These are phyloP conservation scores for Engraulis encrasicolus DNA, from an alignment of 2,113 vertebrate species.

Conservation along the genomic window DNA sequence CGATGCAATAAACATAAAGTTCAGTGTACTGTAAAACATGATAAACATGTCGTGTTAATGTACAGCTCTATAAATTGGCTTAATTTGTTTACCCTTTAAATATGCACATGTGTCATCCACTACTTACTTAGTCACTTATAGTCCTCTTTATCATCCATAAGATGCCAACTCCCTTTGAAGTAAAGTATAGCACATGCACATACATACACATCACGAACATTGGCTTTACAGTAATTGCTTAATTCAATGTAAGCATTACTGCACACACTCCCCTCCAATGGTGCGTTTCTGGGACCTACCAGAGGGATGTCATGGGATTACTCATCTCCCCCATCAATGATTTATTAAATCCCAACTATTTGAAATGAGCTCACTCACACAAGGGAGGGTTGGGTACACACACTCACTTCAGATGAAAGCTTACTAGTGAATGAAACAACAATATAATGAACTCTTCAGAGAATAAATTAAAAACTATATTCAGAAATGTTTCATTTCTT, in stretches of 20 bases:
- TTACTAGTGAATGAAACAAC: neutral
- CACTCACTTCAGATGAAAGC: neutral
- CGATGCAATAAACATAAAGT: no score
- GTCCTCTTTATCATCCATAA: no score
- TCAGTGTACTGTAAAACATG: no score
- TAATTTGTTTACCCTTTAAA: no score
- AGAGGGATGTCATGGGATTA: neutral
- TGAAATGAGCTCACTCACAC: neutral
- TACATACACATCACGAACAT: no score
- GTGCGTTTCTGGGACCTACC: neutral
- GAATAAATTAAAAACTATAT: slow-evolving; percentile 7
- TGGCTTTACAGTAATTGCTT: no score
- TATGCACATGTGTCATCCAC: no score
- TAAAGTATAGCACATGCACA: no score
- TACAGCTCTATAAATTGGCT: no score
- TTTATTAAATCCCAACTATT: slow-evolving; percentile 11
- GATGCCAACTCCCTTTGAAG: no score
- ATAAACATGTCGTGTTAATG: no score
- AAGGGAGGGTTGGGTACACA: neutral
- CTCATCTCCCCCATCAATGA: neutral
- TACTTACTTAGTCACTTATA: no score
- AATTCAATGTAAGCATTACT: neutral
- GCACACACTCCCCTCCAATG: neutral
- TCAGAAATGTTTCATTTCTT: neutral
- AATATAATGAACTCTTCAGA: neutral